Evolutionary conservation across 2,113 vertebrate species (phyloP), one percentile per base, ranked within the genome.

Genomic region (Chlamydotis undulata): DNA sequence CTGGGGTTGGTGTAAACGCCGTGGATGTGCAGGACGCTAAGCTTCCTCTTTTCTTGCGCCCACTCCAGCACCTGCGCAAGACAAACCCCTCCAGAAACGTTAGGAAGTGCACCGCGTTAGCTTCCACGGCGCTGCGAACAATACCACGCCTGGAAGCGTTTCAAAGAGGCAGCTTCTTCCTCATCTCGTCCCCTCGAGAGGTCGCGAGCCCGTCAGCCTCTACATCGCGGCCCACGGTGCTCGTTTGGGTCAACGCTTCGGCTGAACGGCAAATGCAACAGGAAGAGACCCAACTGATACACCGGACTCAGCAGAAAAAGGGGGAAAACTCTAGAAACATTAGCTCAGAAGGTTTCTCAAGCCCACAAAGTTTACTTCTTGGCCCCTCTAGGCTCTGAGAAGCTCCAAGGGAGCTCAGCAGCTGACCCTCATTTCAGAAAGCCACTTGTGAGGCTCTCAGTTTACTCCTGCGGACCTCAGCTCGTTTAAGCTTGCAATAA

Each of bases 1-100:
- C 99, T 98, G 56, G 99, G 99, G 97, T 99, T 99, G 71, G 99
- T 99, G 97, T 99, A 99, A 61, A 99, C 99, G 0, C 99, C 99
- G 4, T 99, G 99, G 96, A 99, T 99, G 67, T 99, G 99, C 50
- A 99, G 95, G n/a, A 99, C 99, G 14, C 99, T 99, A 61, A 99
- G 98, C 89, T 98, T 98, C 95, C 99, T 98, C 97, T 99, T 99
- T 96, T 99, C 99, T 69, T 99, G 99, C 4, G 99, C 99, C 99
- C 99, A 99, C 97, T 99, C 99, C 75, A 99, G 97, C 84, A 99
- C 99, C 99, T 99, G 94, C 15, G 35, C 24, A 5, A 74, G 70
- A 84, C 12, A 94, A 73, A 89, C 4, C 81, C 78, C 45, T 10
- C 43, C 71, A 15, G 52, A 65, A 23, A 10, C 0, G 7, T 14